These are phyloP conservation scores for Oxytorus armatus DNA, from an alignment of 2,888 invertebrate species.

Conservation along the genomic window DNA sequence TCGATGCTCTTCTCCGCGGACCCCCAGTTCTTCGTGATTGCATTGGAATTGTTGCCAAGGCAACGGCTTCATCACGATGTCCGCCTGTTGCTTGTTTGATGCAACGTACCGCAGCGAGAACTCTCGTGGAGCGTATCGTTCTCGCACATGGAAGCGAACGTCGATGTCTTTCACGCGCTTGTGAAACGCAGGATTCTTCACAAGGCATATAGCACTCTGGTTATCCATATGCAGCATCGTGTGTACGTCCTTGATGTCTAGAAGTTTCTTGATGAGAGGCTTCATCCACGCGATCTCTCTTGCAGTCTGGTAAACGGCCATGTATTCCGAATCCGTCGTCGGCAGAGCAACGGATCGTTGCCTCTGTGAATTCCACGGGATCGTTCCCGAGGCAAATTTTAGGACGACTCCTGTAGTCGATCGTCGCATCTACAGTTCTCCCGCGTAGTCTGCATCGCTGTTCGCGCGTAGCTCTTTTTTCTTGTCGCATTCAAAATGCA, in stretches of 20 bases:
- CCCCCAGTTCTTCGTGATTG: no score
- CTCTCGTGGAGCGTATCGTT: conserved; percentile 24
- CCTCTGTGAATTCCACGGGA: conserved; percentile 50
- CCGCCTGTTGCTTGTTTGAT: conserved; percentile 49
- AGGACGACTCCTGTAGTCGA: conserved; percentile 52
- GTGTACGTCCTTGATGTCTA: not conserved
- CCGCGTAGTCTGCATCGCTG: conserved; percentile 60
- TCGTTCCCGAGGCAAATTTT: conserved; percentile 18
- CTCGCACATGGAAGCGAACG: conserved; percentile 42
- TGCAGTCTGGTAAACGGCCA: no score
- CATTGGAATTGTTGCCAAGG: no score
- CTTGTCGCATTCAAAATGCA: conserved; percentile 29
- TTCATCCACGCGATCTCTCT: no score
- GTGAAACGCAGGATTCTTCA: conserved; percentile 53
- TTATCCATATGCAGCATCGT: conserved; percentile 35
- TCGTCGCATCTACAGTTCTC: conserved; percentile 47
- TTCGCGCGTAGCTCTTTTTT: conserved; percentile 35
- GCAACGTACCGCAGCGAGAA: conserved; percentile 32
- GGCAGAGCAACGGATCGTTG: conserved; percentile 2
- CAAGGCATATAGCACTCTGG: conserved; percentile 43
- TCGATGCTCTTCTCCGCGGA: not conserved
- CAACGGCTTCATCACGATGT: conserved; percentile 36
- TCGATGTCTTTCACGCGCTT: conserved; percentile 55
- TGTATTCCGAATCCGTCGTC: no score
- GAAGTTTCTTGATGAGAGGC: no score